Percentiles rank a stretch among this genome's conserved stretches.
These are phyloP conservation scores for Propithecus coquereli DNA, from an alignment of 2,113 vertebrate species.

Conservation along the genomic window DNA sequence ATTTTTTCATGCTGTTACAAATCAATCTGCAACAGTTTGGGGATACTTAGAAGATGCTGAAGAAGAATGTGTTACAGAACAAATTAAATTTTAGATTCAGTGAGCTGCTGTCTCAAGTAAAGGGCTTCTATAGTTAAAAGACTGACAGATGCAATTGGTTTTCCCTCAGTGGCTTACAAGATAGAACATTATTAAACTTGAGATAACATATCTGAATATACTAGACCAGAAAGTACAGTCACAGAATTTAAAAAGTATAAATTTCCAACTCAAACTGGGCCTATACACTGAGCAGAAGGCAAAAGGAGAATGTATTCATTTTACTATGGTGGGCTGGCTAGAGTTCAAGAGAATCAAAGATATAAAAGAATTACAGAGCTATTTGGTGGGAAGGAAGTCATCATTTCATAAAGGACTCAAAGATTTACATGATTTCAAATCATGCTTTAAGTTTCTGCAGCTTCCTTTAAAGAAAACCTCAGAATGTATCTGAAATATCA, in stretches of 20 bases:
- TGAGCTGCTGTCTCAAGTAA: not conserved
- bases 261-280: not conserved
- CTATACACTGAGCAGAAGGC: not conserved
- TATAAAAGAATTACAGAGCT: slow-evolving; percentile 36
- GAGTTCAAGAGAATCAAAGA: slow-evolving; percentile 44
- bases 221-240: not conserved
- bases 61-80: not conserved
- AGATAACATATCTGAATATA: not conserved
- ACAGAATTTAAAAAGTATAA: slow-evolving; percentile 3
- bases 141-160: not conserved
- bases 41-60: slow-evolving; percentile 9
- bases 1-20: slow-evolving; percentile 24
- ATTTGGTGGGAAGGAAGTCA: slow-evolving; percentile 41
- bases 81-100: not conserved
- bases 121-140: not conserved
- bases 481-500: slow-evolving; percentile 20
- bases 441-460: slow-evolving; percentile 15
- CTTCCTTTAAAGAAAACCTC: slow-evolving; percentile 45
- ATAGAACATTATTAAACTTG: slow-evolving; percentile 1
- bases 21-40: not conserved
- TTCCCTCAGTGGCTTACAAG: not conserved
- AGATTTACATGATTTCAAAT: slow-evolving; percentile 40
- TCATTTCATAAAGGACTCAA: slow-evolving; percentile 28
- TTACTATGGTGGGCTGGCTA: slow-evolving; percentile 6
- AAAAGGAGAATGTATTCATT: slow-evolving; percentile 16